Evolutionary conservation across 2,888 invertebrate species (phyloP), one percentile per base, ranked within the genome.

Genomic region (Anticlea derivata): DNA sequence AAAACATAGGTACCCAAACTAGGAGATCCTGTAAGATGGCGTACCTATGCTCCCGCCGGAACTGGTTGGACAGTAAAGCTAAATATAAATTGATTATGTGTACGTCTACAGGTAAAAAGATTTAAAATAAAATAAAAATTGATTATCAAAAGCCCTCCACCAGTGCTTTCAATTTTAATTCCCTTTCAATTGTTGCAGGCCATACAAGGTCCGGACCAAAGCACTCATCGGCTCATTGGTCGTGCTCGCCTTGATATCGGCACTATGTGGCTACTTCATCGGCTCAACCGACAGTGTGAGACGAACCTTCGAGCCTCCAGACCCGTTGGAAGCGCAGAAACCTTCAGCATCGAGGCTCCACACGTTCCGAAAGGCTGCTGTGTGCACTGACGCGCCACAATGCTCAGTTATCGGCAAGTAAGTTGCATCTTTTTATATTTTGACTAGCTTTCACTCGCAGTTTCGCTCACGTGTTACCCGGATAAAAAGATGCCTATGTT

Each of bases 341-440:
- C 92, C 95, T 0, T 96, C 96, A 0, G 80, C 91, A 8, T 96
- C 96, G 2, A 77, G 78, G 31, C 84, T 95, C n/a, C 93, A 93
- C 61, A 79, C 78, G 0, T 97, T 94, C 78, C 89, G 92, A 51
- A 92, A 86, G 35, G 95, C 94, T 0, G 96, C 96, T 0, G 94
- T 97, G 10, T 96, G 95, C 71, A 94, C 96, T 0, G 97, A 97
- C 74, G 94, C 94, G 2, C 91, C 92, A 2, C 92, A 92, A 3
- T 97, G 97, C 79, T 96, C 96, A 1, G 78, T 91, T 56, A 93
- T 96, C 62, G 97, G 96, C 78, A 94, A 92, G 96, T 96, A 85
- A 82, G 92, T 55, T 8, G 1, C 1, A 12, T 7, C 4, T 10
- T 8, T 29, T 27, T 23, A 11, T 5, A 11, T 13, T 33, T 17